A percentile compares a stretch with the other conserved stretches of the same genome.
Evolutionary conservation across 2,797 vertebrate genomes (phyloP).

Genomic region (Melopsittacus undulatus): DNA sequence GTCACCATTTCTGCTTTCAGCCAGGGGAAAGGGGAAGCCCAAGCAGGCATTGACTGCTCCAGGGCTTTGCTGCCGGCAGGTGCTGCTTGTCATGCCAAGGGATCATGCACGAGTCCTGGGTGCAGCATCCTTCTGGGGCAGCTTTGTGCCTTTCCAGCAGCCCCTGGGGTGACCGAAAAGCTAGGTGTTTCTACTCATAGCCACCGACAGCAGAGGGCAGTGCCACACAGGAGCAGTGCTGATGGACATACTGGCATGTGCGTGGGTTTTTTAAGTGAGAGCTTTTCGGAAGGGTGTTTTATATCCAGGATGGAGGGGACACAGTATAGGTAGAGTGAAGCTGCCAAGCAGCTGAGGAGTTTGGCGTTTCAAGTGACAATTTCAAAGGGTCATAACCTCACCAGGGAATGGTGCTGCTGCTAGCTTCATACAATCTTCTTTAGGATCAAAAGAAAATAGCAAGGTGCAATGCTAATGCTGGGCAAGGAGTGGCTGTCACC

Average conservation of each 20-base stretch:
- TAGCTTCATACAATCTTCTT: rapidly evolving
- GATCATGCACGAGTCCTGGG: rapidly evolving
- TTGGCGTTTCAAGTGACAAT: rapidly evolving
- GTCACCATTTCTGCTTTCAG: conserved; percentile 40
- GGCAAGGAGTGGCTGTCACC: too few relatives aligned
- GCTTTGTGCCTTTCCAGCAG: neutral
- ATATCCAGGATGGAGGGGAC: neutral
- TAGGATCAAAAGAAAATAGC: neutral
- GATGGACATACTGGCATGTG: rapidly evolving
- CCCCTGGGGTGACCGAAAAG: neutral
- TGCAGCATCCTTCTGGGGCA: neutral
- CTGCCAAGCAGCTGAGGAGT: neutral
- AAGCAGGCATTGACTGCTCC: neutral
- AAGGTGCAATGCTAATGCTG: too few relatives aligned
- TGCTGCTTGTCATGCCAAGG: neutral
- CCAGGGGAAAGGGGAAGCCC: neutral
- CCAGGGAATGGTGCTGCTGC: rapidly evolving
- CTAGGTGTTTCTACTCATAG: neutral
- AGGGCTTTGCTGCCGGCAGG: rapidly evolving
- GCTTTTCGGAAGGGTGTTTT: neutral
- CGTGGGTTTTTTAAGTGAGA: rapidly evolving
- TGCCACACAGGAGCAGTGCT: neutral
- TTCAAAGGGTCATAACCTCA: rapidly evolving
- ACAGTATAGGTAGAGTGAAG: rapidly evolving
- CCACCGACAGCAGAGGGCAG: conserved; percentile 64